Evolutionary conservation across 2,888 invertebrate genomes (phyloP).

Genomic region (Ariolimax columbianus): DNA sequence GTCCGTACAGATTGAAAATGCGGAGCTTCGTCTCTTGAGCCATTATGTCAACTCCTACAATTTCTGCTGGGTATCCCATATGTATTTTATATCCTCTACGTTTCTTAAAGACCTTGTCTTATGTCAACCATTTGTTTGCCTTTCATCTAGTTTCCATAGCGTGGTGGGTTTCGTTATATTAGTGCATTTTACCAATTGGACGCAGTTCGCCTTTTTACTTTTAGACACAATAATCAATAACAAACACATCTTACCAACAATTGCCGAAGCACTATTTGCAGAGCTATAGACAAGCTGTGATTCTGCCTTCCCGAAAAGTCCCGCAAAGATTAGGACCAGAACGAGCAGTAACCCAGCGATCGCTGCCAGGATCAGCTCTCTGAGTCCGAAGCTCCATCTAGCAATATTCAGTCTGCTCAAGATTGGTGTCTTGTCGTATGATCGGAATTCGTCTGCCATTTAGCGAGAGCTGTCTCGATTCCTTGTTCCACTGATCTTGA

Average conservation of each 20-base stretch:
- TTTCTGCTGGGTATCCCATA: too few relatives aligned
- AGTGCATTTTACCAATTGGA: too few relatives aligned
- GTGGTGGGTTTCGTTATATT: too few relatives aligned
- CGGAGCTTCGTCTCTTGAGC: too few relatives aligned
- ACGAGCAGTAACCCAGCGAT: slow-evolving; percentile 59
- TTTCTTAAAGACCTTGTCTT: too few relatives aligned
- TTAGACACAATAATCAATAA: not conserved
- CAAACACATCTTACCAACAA: slow-evolving; percentile 23
- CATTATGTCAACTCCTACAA: too few relatives aligned
- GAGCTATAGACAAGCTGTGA: not conserved
- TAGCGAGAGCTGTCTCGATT: not conserved
- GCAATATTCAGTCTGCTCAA: slow-evolving; percentile 59
- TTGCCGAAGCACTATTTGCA: not conserved
- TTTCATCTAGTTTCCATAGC: too few relatives aligned
- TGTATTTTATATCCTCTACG: too few relatives aligned
- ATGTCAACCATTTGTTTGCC: too few relatives aligned
- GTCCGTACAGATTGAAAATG: too few relatives aligned
- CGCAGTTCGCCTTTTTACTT: too few relatives aligned
- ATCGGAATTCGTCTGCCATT: slow-evolving; percentile 67
- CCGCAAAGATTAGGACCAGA: slow-evolving; percentile 63
- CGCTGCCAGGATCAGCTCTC: slow-evolving; percentile 63
- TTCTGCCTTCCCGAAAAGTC: slow-evolving; percentile 57
- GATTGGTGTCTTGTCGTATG: slow-evolving; percentile 65
- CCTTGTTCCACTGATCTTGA: not conserved
- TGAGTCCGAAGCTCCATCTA: slow-evolving; percentile 59